Base-by-base conservation (phyloP, 2,113 vertebrate genomes). In the Alosa alosa region DNA sequence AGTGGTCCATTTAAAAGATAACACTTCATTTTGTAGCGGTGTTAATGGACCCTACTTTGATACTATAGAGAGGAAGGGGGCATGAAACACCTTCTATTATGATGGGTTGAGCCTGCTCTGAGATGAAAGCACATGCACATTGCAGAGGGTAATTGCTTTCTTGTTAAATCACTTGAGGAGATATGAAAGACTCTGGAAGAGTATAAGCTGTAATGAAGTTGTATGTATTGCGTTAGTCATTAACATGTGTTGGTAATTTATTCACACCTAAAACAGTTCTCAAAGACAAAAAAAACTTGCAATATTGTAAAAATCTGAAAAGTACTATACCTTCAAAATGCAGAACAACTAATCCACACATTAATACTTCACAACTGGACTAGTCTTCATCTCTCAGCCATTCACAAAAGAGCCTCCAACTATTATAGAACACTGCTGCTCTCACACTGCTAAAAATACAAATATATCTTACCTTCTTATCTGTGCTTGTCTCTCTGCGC, bases 71-170 rank as follows among this genome's bases (percentile, higher is more conserved):
- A 25, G 44, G 39, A 49, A 44, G 55, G 87, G 87, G 41, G 47
- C 78, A 55, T 83, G 83, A 88, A 88, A 85, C 68, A 89, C 68
- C 85, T 89, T 25, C 84, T 86, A 84, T 89, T 89, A 84, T 89
- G 81, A 86, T 81, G 86, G 52, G 84, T 83, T 86, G 75, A 78
- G 45, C 85, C 41, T 81, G 81, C 78, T 52, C 49, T 47, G 41
- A 78, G 82, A 87, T 88, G 49, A 89, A 90, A 87, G 88, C n/a
- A 83, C 88, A 86, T 75, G 83, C 84, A 86, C 46, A 88, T 39
- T 86, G 81, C 18, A 44, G 52, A 89, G 81, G 72, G 83, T 90
- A 88, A 88, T 87, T 84, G 86, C 90, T 86, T 90, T 89, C 88
- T 86, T 86, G 86, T 88, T 11, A 89, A 87, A 86, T 83, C 84